These are phyloP conservation scores for Meliscaeva auricollis DNA, from an alignment of 2,888 invertebrate species.

Conservation along the genomic window DNA sequence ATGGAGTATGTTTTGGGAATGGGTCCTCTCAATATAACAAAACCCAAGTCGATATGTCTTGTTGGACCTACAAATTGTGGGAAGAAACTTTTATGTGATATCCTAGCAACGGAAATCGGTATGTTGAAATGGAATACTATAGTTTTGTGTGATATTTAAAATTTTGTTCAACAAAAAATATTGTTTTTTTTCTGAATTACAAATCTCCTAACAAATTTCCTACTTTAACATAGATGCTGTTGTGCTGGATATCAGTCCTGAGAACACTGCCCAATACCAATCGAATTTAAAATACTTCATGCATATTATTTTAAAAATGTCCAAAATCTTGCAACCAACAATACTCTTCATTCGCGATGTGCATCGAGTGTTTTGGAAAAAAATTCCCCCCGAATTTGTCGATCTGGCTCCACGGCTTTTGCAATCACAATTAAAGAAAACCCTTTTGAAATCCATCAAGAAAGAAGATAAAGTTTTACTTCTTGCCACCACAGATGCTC, in stretches of 20 bases:
- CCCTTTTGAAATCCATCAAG: slow-evolving; percentile 85
- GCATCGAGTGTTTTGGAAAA: slow-evolving; percentile 86
- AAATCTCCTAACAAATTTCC: neutral
- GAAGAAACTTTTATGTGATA: slow-evolving; percentile 88
- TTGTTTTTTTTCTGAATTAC: neutral
- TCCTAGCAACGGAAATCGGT: slow-evolving; percentile 88
- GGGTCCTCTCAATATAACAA: slow-evolving; percentile 82
- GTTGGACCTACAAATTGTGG: slow-evolving; percentile 88
- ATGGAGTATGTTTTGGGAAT: slow-evolving; percentile 84
- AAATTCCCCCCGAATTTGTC: slow-evolving; percentile 82
- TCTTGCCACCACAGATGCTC: slow-evolving; percentile 85
- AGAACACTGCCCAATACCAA: slow-evolving; percentile 86
- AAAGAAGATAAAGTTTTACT: slow-evolving; percentile 85
- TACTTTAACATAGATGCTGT: slow-evolving; percentile 85
- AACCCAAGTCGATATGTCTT: slow-evolving; percentile 87
- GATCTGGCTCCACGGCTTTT: slow-evolving; percentile 85
- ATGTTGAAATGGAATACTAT: too few species aligned
- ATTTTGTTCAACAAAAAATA: too few species aligned
- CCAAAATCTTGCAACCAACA: slow-evolving; percentile 86
- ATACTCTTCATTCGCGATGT: slow-evolving; percentile 86
- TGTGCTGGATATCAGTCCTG: slow-evolving; percentile 88
- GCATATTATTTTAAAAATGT: slow-evolving; percentile 87
- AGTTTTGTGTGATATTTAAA: too few species aligned
- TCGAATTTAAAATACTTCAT: slow-evolving; percentile 87
- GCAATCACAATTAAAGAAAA: slow-evolving; percentile 85